Evolutionary conservation across 2,113 vertebrate genomes (phyloP).

Genomic region (Arothron firmamentum): DNA sequence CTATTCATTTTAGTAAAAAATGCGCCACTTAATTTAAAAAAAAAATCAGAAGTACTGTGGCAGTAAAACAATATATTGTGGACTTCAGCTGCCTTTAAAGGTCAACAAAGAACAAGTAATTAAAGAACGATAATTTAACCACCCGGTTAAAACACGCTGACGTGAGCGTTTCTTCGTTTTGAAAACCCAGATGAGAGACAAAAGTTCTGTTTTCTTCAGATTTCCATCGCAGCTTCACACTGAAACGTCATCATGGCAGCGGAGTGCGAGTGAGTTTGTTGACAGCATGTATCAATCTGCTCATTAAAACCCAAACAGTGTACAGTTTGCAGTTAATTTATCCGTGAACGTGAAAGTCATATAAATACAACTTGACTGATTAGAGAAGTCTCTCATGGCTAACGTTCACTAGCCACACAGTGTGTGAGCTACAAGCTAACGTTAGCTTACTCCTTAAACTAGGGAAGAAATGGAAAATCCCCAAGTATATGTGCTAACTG

Average conservation of each 20-base stretch:
- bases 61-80: not conserved
- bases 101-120: too few species aligned
- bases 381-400: not conserved
- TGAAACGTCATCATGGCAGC: constrained; percentile 65
- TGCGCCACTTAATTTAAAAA: too few species aligned
- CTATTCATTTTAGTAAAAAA: too few species aligned
- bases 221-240: not conserved
- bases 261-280: constrained; percentile 73
- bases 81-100: not conserved
- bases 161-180: not conserved
- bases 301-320: not conserved
- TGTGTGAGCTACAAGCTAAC: constrained; percentile 29
- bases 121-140: too few species aligned
- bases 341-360: too few species aligned
- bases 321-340: fast-evolving
- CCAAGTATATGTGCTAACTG: fast-evolving
- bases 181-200: not conserved
- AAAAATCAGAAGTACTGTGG: too few species aligned
- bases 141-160: too few species aligned
- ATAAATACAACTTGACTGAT: not conserved
- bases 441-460: not conserved
- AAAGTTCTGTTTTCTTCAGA: too few species aligned
- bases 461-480: not conserved
- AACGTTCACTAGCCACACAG: not conserved
- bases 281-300: not conserved